Evolutionary conservation across 1,140 invertebrate genomes (phyloP), one percentile per base, ranked within the genome.

Genomic region (Schlechtendalia chinensis): DNA sequence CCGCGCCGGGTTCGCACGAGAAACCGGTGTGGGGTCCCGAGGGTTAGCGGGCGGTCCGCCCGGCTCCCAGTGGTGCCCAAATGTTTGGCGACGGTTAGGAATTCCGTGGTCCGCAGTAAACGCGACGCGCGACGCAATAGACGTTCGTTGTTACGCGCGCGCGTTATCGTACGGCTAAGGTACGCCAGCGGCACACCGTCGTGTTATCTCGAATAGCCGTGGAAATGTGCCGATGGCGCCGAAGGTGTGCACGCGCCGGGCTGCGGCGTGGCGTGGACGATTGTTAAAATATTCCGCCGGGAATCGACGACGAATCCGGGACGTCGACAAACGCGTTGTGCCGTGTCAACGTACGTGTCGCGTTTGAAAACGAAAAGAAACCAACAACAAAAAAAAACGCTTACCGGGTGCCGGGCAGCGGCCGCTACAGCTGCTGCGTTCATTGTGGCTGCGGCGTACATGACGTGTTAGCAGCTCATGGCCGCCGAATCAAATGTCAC

Each of bases 381-480:
- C n/a, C n/a, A n/a, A n/a, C n/a, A n/a, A n/a, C n/a, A n/a, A n/a
- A n/a, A n/a, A 12, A 69, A 54, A 71, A 24, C 72, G 79, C 74
- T 82, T 82, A 84, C 84, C 82, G 84, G 84, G 81, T 84, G 84
- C 72, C 84, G 81, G 50, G 83, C 82, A 59, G 83, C 84, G 56
- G 84, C 84, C 58, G 84, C 84, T 74, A 84, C 84, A 75, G 84
- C 84, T 77, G 84, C 84, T 81, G 83, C 83, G 67, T 84, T 83
- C 83, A 84, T 84, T 82, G 83, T 84, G 50, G 83, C 83, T 81
- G 83, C 81, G 75, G 84, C 83, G 84, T 84, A 84, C 84, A 84
- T 84, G 54, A 81, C 71, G 63, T 61, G 75, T 83, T 82, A 83
- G 81, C 80, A 83, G 75, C 58, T 63, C 81, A 83, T 82, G 79